These are phyloP conservation scores for Neosilurus hyrtlii DNA, from an alignment of 2,797 vertebrate genomes.

Conservation along the genomic window DNA sequence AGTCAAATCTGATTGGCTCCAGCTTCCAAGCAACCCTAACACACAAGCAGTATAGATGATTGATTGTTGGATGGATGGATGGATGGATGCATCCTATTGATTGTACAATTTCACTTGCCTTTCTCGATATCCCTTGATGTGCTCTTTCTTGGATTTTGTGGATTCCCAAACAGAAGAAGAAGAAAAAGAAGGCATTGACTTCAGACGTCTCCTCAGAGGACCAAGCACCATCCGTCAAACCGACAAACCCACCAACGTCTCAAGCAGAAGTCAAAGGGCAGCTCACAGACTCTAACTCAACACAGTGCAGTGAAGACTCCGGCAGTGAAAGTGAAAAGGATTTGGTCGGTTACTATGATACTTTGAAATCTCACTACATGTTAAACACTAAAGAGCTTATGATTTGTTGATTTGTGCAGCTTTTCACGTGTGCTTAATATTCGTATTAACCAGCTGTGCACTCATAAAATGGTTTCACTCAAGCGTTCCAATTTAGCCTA, in stretches of 20 bases:
- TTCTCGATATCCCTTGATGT: neutral
- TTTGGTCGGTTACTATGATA: constrained; percentile 50
- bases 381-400: neutral
- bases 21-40: too few species aligned
- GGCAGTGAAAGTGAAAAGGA: constrained; percentile 69
- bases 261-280: constrained; percentile 27
- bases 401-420: neutral
- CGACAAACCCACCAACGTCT: neutral
- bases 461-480: neutral
- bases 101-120: too few species aligned
- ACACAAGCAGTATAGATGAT: too few species aligned
- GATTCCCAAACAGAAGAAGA: constrained; percentile 38
- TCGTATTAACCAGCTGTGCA: neutral
- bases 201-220: constrained; percentile 1
- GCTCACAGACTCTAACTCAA: constrained; percentile 39
- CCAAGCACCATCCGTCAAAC: neutral
- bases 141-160: neutral
- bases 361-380: neutral
- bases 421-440: neutral
- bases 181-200: constrained; percentile 11
- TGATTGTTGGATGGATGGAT: too few species aligned
- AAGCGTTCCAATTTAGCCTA: neutral
- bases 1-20: too few species aligned
- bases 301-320: constrained; percentile 66
- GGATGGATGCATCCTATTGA: neutral